Evolutionary conservation across 23 tunicate genomes (phyloP), one percentile per base, ranked within the genome.

Genomic region (Clavelina lepadiformis): DNA sequence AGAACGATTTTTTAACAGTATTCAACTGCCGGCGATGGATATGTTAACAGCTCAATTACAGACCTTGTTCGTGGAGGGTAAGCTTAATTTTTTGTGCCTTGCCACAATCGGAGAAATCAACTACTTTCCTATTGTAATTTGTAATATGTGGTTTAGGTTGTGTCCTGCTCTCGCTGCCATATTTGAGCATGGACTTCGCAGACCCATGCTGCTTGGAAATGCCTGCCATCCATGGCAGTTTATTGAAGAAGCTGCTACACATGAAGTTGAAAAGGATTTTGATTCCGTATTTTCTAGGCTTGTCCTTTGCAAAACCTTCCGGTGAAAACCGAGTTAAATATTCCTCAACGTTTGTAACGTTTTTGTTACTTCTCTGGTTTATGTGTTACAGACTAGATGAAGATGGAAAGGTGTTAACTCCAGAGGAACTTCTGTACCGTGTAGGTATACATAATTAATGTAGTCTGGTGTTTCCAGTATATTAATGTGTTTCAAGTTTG

Each of bases 321-420:
- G 79, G 79, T 71, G 38, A 8, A 18, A 21, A n/a, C n/a, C n/a
- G n/a, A 11, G 21, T 60, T 31, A 11, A 60, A 13, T 7, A 11
- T 60, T 24, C 20, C 11, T 60, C n/a, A 29, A 60, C 8, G 8
- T 24, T 7, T 29, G 6, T 7, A 28, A 7, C 18, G 49, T 31
- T 7, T 28, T 7, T 18, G 61, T 55, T 21, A 21, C 7, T 22
- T 54, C 60, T 54, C 8, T 55, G 18, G 20, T 22, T 0, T 0
- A n/a, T 55, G 20, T n/a, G 20, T 31, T 61, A 11, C 45, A 65
- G 96, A 49, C 71, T 87, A 6, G 96, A 87, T 50, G 96, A 87
- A 71, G 96, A 87, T 37, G 96, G 96, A 1, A 87, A 87, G 67
- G 96, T 87, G 13, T 51, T 87, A n/a, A 79, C 96, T 3, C 96